These are phyloP conservation scores for Lasius platythorax DNA, from an alignment of 2,888 invertebrate species.

Conservation along the genomic window DNA sequence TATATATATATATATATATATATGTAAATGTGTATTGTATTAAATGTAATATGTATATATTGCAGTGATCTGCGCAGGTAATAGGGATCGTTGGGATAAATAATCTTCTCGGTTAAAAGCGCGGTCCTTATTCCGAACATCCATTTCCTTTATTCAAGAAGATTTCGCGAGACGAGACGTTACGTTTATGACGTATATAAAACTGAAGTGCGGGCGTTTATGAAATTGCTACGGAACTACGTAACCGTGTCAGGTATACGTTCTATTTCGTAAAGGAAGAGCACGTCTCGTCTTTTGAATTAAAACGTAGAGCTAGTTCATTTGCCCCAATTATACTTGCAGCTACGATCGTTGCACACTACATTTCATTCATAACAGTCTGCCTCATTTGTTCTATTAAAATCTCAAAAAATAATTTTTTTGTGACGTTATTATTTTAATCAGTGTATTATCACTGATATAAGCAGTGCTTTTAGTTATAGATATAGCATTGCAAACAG, in stretches of 20 bases:
- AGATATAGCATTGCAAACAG: neutral
- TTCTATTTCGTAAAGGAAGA: conserved; percentile 29
- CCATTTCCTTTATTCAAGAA: conserved; percentile 44
- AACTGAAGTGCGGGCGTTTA: conserved; percentile 27
- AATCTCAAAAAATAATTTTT: neutral
- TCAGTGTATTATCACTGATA: neutral
- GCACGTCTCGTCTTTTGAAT: conserved; percentile 8
- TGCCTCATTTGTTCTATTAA: neutral
- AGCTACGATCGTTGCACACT: neutral
- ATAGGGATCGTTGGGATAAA: conserved; percentile 25
- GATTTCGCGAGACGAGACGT: conserved; percentile 37
- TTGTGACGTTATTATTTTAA: neutral
- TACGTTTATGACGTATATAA: conserved; percentile 49
- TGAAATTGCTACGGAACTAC: conserved; percentile 22
- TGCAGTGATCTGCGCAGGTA: neutral
- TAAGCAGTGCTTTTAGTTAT: neutral
- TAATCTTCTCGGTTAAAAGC: conserved; percentile 26
- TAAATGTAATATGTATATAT: neutral
- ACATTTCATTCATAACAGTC: neutral
- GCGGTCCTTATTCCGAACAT: neutral
- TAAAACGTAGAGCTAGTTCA: conserved; percentile 18
- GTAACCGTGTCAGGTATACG: conserved; percentile 6
- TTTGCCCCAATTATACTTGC: neutral
- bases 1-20: neutral
- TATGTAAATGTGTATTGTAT: neutral